Evolutionary conservation across 2,113 vertebrate genomes (phyloP), one percentile per base, ranked within the genome.

Genomic region (Orthochromis indermauri): DNA sequence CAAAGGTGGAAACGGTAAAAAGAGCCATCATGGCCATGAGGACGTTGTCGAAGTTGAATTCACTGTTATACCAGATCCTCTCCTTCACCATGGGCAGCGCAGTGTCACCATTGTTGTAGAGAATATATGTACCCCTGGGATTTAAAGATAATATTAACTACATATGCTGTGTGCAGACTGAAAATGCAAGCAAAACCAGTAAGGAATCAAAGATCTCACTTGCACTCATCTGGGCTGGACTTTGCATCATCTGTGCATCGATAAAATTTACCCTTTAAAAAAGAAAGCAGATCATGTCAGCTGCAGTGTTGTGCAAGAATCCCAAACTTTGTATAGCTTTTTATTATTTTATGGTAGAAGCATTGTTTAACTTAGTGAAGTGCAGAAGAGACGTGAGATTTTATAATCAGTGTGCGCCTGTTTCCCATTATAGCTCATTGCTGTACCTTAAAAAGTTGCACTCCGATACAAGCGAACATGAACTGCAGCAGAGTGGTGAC

Each of bases 21-120:
- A 99, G 97, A 1, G 99, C 98, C 98, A 99, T 99, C 99, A 99
- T 99, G 85, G 98, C 99, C 84, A 97, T 97, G 11, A 99, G 97
- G 24, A 99, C 98, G 0, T 99, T 99, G 90, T 99, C 99, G 53
- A 99, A 99, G 95, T 99, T 99, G 94, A 98, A 99, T 86, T 99
- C 98, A 11, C 98, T 99, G 49, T 99, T 99, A 92, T 97, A 96
- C 99, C 99, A 99, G 85, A 97, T 93, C 61, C 99, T 96, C 92
- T 99, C 97, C 28, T 96, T 97, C 87, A 99, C 96, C 95, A 97
- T 95, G 6, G 98, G 99, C 80, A 94, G 96, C 0, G 97, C 97
- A 0, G 98, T 97, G 87, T 99, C 98, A 24, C 97, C 98, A 2
- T 99, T 98, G 95, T 97, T 99, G 89, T 99, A 99, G 71, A 99